Evolutionary conservation across 2,888 invertebrate species (phyloP).

Genomic region (Polia nebulosa): DNA sequence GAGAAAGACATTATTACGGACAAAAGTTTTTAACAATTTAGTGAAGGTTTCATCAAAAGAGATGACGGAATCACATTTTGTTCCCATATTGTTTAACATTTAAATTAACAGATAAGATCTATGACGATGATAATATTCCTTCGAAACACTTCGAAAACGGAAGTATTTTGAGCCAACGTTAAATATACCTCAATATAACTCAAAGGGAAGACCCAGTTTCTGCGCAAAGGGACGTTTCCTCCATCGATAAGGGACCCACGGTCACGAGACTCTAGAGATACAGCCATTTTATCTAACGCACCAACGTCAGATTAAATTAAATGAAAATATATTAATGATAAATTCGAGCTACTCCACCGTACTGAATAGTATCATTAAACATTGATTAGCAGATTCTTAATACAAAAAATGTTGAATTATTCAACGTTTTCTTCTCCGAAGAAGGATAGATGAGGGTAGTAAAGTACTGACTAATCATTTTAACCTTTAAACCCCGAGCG

Average conservation of each 20-base stretch:
- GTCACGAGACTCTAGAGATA: conserved; percentile 65
- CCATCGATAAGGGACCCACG: conserved; percentile 67
- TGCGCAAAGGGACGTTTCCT: conserved; percentile 52
- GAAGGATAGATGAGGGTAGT: too few relatives aligned
- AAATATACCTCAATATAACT: conserved; percentile 49
- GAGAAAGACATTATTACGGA: background rate
- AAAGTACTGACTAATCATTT: too few relatives aligned
- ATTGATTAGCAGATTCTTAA: too few relatives aligned
- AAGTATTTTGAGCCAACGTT: conserved; percentile 21
- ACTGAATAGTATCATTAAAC: background rate
- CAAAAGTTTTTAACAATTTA: background rate
- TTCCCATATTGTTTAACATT: background rate
- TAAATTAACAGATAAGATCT: background rate
- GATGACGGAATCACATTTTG: background rate
- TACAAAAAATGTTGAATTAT: too few relatives aligned
- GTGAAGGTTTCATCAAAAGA: background rate
- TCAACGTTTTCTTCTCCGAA: too few relatives aligned
- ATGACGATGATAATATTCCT: conserved; percentile 13
- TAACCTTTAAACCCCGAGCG: too few relatives aligned
- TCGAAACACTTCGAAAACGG: background rate
- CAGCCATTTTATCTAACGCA: conserved; percentile 60
- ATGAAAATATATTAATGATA: conserved; percentile 61
- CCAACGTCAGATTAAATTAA: conserved; percentile 66
- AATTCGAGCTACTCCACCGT: background rate
- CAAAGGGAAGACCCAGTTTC: conserved; percentile 40